Evolutionary conservation across 2,888 invertebrate species (phyloP).

Genomic region (Meiosimyza platycephala): DNA sequence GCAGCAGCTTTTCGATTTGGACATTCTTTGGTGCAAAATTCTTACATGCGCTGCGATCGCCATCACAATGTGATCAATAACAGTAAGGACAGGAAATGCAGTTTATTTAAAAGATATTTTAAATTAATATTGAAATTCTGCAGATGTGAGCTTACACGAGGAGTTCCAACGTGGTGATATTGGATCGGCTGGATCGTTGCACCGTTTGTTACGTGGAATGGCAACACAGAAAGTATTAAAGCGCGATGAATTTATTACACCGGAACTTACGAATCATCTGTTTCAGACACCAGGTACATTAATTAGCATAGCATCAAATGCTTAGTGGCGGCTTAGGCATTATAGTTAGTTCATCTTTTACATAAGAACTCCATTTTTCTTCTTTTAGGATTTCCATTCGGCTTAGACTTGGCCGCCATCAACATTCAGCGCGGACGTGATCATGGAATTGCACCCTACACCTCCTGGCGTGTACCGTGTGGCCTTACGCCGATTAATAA

Average conservation of each 20-base stretch:
- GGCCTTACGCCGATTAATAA: constrained; percentile 74
- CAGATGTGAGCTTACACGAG: constrained; percentile 84
- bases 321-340: too few species aligned
- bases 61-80: constrained; percentile 77
- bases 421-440: constrained; percentile 90
- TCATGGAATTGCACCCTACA: constrained; percentile 86
- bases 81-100: constrained; percentile 70
- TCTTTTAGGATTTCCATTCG: constrained; percentile 73
- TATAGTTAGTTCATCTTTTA: not conserved
- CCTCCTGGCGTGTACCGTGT: constrained; percentile 83
- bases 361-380: not conserved
- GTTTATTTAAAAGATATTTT: not conserved
- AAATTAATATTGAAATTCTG: constrained; percentile 39
- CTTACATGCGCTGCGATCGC: constrained; percentile 79
- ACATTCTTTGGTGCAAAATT: constrained; percentile 85
- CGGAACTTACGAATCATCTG: constrained; percentile 84
- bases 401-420: constrained; percentile 88
- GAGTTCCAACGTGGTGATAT: constrained; percentile 80
- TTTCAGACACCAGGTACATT: constrained; percentile 75
- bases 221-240: constrained; percentile 81
- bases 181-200: constrained; percentile 83
- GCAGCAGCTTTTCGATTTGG: constrained; percentile 89
- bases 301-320: not conserved
- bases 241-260: constrained; percentile 84
- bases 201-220: constrained; percentile 81